Evolutionary conservation across 2,113 vertebrate species (phyloP).

Genomic region (Macheiramphus alcinus): DNA sequence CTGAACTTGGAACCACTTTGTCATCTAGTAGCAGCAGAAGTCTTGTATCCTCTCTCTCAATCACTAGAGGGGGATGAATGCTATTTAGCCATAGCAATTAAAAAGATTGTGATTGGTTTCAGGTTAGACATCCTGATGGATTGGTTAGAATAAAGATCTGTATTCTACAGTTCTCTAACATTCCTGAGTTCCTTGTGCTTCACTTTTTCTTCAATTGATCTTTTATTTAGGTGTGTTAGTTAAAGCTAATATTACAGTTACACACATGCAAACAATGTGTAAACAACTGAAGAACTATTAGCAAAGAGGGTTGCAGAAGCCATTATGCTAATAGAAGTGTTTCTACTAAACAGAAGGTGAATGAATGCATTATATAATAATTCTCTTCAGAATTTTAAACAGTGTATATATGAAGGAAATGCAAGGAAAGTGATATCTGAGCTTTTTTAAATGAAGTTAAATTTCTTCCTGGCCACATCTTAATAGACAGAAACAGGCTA

Average conservation of each 20-base stretch:
- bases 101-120: not conserved
- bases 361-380: not conserved
- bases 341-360: not conserved
- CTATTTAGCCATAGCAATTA: not conserved
- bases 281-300: conserved; percentile 3
- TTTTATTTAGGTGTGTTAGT: not conserved
- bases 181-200: not conserved
- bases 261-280: not conserved
- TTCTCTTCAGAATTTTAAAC: conserved; percentile 22
- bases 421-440: conserved; percentile 29
- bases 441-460: conserved; percentile 53
- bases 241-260: not conserved
- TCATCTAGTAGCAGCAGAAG: not conserved
- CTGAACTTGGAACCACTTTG: not conserved
- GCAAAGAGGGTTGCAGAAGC: not conserved
- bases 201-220: not conserved
- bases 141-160: not conserved
- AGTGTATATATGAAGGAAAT: not conserved
- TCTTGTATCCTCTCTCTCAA: not conserved
- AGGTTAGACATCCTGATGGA: not conserved
- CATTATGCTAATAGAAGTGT: not conserved
- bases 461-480: conserved; percentile 60
- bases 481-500: conserved; percentile 59
- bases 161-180: not conserved
- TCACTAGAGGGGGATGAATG: not conserved